Conservation (phyloP, 1,140 invertebrate genomes). For the Formica exsecta region DNA sequence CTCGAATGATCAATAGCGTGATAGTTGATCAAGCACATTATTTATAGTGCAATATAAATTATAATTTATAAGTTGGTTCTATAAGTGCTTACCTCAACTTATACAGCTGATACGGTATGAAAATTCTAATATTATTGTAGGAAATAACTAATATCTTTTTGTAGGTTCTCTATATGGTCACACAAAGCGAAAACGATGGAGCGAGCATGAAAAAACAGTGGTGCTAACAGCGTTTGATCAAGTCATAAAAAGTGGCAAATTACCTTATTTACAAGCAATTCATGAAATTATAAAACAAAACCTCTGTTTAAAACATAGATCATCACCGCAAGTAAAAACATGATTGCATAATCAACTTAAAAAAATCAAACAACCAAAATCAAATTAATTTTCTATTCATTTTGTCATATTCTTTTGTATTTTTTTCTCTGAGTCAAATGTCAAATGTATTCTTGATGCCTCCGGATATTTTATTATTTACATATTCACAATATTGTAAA, state of each 20-base stretch:
- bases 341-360: conserved; percentile 1
- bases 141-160: background rate
- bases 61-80: background rate
- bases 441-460: no score
- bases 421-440: no score
- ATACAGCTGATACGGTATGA: background rate
- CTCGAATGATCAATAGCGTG: no score
- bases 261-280: background rate
- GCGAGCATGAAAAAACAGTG: background rate
- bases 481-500: no score
- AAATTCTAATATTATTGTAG: background rate
- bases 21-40: background rate
- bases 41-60: no score
- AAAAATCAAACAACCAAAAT: background rate
- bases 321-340: background rate
- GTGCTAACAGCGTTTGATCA: background rate
- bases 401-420: no score
- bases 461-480: no score
- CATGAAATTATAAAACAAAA: background rate
- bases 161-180: conserved; percentile 3
- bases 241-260: background rate
- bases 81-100: background rate
- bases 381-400: no score
- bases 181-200: conserved; percentile 14
- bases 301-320: background rate